These are phyloP conservation scores for Remorina albescens DNA, from an alignment of 2,797 vertebrate genomes.

Conservation along the genomic window DNA sequence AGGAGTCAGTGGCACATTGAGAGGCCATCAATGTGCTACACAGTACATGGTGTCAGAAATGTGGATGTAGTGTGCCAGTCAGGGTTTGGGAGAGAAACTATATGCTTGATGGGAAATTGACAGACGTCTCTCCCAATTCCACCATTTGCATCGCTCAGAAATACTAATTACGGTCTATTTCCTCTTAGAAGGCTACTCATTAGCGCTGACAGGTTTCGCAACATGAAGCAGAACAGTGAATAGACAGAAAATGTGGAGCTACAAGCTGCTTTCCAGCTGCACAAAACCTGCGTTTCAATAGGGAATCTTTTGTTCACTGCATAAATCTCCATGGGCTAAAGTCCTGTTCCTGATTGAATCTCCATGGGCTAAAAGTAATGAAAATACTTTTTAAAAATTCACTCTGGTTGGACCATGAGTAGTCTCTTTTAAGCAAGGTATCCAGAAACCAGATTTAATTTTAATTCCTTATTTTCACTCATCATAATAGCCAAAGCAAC, in stretches of 20 bases:
- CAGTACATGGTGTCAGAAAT: constrained; percentile 48
- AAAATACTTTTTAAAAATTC: constrained; percentile 61
- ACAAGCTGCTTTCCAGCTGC: constrained; percentile 70
- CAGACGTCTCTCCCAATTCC: constrained; percentile 41
- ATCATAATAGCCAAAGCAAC: constrained; percentile 49
- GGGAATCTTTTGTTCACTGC: constrained; percentile 76
- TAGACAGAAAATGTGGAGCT: constrained; percentile 65
- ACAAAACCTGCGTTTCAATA: constrained; percentile 74
- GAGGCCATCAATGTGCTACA: constrained; percentile 48
- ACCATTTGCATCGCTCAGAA: constrained; percentile 43
- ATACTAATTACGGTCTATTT: constrained; percentile 77
- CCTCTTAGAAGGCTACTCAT: constrained; percentile 75
- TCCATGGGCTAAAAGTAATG: constrained; percentile 73
- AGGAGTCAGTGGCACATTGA: constrained; percentile 49
- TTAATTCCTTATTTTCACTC: constrained; percentile 43
- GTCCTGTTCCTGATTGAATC: constrained; percentile 1
- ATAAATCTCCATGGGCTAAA: constrained; percentile 72
- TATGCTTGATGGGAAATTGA: constrained; percentile 51
- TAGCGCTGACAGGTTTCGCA: constrained; percentile 74
- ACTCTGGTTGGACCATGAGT: constrained; percentile 27
- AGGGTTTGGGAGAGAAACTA: constrained; percentile 29
- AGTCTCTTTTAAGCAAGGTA: constrained; percentile 21
- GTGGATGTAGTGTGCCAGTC: constrained; percentile 30
- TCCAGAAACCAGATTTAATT: constrained; percentile 13
- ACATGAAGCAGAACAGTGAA: constrained; percentile 80